Base-by-base conservation (phyloP, 2,888 invertebrate species). In the Hypomecis punctinalis region DNA sequence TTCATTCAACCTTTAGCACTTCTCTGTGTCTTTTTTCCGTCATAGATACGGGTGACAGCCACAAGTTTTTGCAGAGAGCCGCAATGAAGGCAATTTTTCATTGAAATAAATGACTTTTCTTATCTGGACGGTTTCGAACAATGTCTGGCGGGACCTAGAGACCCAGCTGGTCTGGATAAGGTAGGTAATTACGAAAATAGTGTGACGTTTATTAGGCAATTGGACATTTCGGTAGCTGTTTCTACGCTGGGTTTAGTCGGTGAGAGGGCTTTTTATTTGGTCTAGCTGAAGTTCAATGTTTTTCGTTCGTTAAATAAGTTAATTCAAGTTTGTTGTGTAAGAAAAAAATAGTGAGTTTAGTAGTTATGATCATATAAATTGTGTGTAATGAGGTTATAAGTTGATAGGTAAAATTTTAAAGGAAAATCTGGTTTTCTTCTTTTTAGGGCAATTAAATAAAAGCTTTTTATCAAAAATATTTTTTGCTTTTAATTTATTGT, bases 61-160 rank as follows among this genome's bases (percentile, higher is more conserved):
- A 75, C 70, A 72, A 73, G 66, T 78, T 77, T 75, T 73, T 69
- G 71, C 67, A 57, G 55, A 71, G 61, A 73, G 69, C 70, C 72
- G 74, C 76, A 73, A 74, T 72, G 76, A 73, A 76, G 70, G 75
- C 76, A 76, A 83, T 83, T 83, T 83, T 83, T 84, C 84, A 84
- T 80, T 79, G 73, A 80, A 83, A 84, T 80, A 80, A 85, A 84
- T 84, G 80, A 82, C 70, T 76, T 79, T 71, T 67, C 77, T 82
- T 84, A 84, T 84, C 83, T 79, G 72, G 73, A 75, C 74, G 73
- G 76, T 78, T 75, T 73, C 73, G 74, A 66, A 66, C 65, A 68
- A 55, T 63, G 67, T 66, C 64, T 63, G 63, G 51, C 67, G 58
- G 52, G 49, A 69, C 65, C 61, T 69, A 69, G 75, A 72, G 76